phyloP scores from a whole-genome alignment of 2,888 invertebrate genomes.

The Aleiodes testaceus region DNA sequence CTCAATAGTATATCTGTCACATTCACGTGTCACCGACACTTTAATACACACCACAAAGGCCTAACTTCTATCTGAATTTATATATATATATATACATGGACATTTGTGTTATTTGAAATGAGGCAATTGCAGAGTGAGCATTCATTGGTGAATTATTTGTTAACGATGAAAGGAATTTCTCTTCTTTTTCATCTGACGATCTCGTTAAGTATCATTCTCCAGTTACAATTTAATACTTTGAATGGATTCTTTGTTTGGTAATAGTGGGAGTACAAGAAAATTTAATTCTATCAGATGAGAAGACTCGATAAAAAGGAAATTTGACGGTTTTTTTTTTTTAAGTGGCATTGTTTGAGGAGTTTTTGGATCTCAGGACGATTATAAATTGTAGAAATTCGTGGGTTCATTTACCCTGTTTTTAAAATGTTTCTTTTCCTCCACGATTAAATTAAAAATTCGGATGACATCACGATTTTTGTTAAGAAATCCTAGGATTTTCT shows the following conservation, averaged over 20 bases:
- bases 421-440: constrained; percentile 19
- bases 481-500: neutral
- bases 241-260: constrained; percentile 5
- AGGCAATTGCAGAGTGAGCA: constrained; percentile 51
- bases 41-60: constrained; percentile 38
- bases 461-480: constrained; percentile 9
- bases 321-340: neutral
- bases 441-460: constrained; percentile 22
- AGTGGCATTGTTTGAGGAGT: neutral
- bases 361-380: neutral
- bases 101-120: constrained; percentile 49
- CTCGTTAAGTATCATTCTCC: neutral
- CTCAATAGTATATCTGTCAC: constrained; percentile 47
- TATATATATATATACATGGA: constrained; percentile 43
- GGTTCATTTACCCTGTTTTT: constrained; percentile 13
- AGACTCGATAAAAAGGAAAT: neutral
- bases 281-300: neutral
- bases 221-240: constrained; percentile 9
- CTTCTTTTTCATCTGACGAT: constrained; percentile 22
- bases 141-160: constrained; percentile 45
- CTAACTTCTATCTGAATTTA: constrained; percentile 39
- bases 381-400: constrained; percentile 15
- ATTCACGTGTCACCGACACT: constrained; percentile 48
- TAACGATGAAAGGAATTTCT: constrained; percentile 11
- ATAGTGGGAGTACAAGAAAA: constrained; percentile 1